Evolutionary conservation across 2,888 invertebrate genomes (phyloP).

Genomic region (Erebia epiphron): DNA sequence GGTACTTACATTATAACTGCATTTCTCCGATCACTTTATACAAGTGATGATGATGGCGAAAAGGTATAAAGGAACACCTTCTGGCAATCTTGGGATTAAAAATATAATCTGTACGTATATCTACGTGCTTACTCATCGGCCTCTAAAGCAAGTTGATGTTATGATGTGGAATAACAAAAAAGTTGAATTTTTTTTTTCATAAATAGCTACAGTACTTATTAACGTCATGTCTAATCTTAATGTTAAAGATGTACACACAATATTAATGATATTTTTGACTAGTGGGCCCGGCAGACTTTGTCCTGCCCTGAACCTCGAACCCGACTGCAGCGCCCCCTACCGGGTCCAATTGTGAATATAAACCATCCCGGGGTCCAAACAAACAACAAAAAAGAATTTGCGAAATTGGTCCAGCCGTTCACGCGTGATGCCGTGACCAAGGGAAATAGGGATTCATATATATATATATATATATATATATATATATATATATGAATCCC

Average conservation of each 20-base stretch:
- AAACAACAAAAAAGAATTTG: too few relatives aligned
- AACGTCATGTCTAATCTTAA: neutral
- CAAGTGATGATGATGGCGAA: neutral
- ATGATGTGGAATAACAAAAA: slow-evolving; percentile 1
- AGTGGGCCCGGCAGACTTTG: too few relatives aligned
- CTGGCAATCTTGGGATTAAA: neutral
- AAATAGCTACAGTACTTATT: neutral
- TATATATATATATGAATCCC: too few relatives aligned
- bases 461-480: too few relatives aligned
- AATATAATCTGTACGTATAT: neutral
- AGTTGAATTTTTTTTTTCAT: slow-evolving; percentile 1
- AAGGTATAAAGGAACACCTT: neutral
- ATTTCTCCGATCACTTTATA: slow-evolving; percentile 2
- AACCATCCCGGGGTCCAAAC: too few relatives aligned
- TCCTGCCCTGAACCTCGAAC: too few relatives aligned
- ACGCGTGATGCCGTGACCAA: too few relatives aligned
- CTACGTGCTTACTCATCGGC: neutral
- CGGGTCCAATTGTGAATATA: too few relatives aligned
- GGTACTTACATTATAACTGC: neutral
- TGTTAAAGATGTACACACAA: neutral
- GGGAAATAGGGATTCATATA: too few relatives aligned
- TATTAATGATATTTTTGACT: neutral
- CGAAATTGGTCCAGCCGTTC: too few relatives aligned
- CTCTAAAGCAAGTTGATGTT: slow-evolving; percentile 6
- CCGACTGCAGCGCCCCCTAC: too few relatives aligned